Evolutionary conservation across 2,797 vertebrate species (phyloP), one percentile per base, ranked within the genome.

Genomic region (Corythornis leucogaster): DNA sequence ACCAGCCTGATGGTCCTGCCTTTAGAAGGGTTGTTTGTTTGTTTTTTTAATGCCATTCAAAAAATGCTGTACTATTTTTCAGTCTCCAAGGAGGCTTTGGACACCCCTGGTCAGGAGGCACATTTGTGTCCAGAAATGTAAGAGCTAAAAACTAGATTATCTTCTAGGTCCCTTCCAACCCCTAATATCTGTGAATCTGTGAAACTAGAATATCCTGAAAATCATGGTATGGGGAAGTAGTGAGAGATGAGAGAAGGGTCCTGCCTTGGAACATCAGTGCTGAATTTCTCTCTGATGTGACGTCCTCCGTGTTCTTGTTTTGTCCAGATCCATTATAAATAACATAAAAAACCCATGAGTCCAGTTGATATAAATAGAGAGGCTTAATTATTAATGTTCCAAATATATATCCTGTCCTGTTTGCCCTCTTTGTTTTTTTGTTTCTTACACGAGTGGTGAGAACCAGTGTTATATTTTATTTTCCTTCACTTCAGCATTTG

Each of bases 401-500:
- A 73, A 83, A 87, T 61, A 74, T 7, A 80, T 40, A 31, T 38
- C 18, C 40, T 61, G 30, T 84, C 77, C 69, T 93, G 80, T 94
- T 66, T 28, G 8, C 26, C 71, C 84, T 82, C 50, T 48, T 35
- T 61, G 14, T 0, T 43, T 83, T 76, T 86, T 45, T 77, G 21
- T 20, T 63, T 73, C 63, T 70, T 71, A 55, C 11, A 38, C 14
- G 30, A 90, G 53, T 3, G 3, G 78, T 62, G 77, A 91, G 61
- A 90, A 80, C 9, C 57, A 25, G 28, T 7, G n/a, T 62, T 75
- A 20, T 68, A 77, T 85, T 89, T 88, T 90, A 80, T 92, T 90
- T 68, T 92, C 80, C 74, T 94, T 91, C 94, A 87, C 87, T 95
- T 66, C 84, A 85, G 58, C 45, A 84, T 74, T 96, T 95, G 85